Evolutionary conservation across 2,888 invertebrate genomes (phyloP).

Genomic region (Griposia aprilina): DNA sequence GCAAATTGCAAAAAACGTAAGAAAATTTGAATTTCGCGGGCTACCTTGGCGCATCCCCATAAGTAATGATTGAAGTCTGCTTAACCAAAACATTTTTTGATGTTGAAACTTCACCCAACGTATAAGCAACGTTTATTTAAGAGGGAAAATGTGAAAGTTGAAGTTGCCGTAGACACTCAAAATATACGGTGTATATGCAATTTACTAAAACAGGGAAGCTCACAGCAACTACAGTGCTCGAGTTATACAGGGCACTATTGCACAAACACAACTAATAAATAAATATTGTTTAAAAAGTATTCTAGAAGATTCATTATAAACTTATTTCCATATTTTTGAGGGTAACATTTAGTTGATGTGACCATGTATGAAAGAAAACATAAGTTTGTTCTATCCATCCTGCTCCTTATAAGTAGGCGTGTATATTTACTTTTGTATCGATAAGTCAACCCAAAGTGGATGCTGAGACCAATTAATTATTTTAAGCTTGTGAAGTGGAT

Average conservation of each 20-base stretch:
- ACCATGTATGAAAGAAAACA: neutral
- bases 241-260: constrained; percentile 11
- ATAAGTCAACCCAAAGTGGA: neutral
- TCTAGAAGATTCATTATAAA: neutral
- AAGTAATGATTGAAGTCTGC: neutral
- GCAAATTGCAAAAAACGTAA: no score
- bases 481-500: neutral
- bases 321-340: constrained; percentile 1
- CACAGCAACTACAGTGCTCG: neutral
- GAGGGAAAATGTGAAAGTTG: neutral
- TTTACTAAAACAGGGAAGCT: constrained; percentile 5
- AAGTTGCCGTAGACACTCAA: neutral
- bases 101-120: neutral
- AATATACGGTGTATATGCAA: neutral
- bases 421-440: neutral
- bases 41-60: no score
- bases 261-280: constrained; percentile 31
- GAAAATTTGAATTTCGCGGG: no score
- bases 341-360: neutral
- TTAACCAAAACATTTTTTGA: neutral
- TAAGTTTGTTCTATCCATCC: neutral
- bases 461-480: constrained; percentile 3
- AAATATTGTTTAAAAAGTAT: constrained; percentile 9
- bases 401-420: neutral
- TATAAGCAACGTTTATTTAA: neutral